These are phyloP conservation scores for Motacilla tschutschensis DNA, from an alignment of 2,113 vertebrate genomes.

Conservation along the genomic window DNA sequence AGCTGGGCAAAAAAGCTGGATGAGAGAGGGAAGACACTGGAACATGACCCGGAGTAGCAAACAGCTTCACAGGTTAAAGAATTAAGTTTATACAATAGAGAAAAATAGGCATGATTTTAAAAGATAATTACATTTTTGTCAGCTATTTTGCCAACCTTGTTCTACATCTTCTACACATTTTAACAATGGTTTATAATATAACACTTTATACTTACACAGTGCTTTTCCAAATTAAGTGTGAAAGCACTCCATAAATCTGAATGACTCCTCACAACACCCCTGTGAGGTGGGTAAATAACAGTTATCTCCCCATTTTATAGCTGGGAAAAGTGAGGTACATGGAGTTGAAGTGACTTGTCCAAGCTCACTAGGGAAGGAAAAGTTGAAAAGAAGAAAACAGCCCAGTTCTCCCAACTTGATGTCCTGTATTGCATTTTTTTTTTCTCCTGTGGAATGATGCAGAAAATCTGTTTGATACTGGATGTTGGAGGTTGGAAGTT, in stretches of 20 bases:
- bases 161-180: neutral
- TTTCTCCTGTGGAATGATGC: neutral
- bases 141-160: neutral
- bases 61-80: neutral
- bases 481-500: constrained; percentile 1
- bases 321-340: neutral
- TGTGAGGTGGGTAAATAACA: constrained; percentile 24
- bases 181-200: neutral
- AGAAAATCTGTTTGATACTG: constrained; percentile 6
- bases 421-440: neutral
- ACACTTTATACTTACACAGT: constrained; percentile 12
- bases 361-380: neutral
- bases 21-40: neutral
- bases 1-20: neutral
- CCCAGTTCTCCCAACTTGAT: neutral
- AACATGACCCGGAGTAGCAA: neutral
- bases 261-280: constrained; percentile 27
- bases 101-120: constrained; percentile 6
- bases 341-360: neutral
- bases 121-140: constrained; percentile 29
- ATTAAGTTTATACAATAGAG: neutral
- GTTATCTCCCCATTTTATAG: neutral
- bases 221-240: neutral
- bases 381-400: neutral
- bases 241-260: constrained; percentile 10